Evolutionary conservation across 2,113 vertebrate genomes (phyloP).

Genomic region (Toxostoma redivivum): DNA sequence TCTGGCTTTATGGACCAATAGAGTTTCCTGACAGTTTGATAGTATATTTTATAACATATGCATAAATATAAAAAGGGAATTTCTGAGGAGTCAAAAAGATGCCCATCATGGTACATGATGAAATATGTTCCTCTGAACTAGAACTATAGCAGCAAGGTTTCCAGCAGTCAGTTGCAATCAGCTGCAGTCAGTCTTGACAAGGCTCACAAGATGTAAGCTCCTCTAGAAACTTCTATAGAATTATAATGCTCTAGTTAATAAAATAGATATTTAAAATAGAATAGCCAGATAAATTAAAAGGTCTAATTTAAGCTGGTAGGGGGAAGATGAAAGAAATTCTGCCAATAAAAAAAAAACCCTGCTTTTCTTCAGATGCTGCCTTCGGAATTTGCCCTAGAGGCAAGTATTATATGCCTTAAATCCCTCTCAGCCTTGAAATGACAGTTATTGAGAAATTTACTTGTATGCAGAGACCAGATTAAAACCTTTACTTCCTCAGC

Average conservation of each 20-base stretch:
- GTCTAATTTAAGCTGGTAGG: neutral
- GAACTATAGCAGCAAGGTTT: neutral
- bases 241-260: neutral
- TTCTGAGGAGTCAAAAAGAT: neutral
- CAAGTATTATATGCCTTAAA: neutral
- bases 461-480: fast-evolving
- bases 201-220: neutral
- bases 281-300: neutral
- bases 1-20: neutral
- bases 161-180: neutral
- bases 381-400: neutral
- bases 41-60: neutral
- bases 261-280: neutral
- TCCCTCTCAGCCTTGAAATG: neutral
- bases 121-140: neutral
- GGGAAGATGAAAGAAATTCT: neutral
- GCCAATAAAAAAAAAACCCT: neutral
- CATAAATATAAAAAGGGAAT: neutral
- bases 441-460: neutral
- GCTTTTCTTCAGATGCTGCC: neutral
- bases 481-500: neutral
- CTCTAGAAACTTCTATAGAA: neutral
- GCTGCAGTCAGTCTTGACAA: neutral
- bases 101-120: neutral
- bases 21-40: neutral